Percentiles rank a stretch among this genome's conserved stretches.
Conservation (phyloP, 1,140 invertebrate genomes). For the Carposina sasakii region DNA sequence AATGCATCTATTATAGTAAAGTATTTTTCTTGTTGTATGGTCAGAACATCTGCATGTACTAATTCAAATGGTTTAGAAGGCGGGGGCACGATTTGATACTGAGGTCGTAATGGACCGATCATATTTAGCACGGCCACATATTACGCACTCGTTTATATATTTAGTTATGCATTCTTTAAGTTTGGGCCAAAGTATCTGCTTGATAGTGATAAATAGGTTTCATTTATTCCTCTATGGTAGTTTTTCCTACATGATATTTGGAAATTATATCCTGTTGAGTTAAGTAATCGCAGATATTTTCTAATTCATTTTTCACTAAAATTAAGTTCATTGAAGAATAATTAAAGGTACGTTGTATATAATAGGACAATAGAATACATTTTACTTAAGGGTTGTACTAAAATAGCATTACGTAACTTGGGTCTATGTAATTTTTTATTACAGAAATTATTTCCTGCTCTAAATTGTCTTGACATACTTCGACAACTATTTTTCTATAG, state of each 20-base stretch:
- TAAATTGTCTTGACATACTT: background rate
- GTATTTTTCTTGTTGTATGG: slow-evolving; percentile 6
- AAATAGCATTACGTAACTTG: background rate
- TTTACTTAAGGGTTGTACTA: background rate
- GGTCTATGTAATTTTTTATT: background rate
- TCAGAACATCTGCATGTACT: background rate
- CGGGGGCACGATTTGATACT: slow-evolving; percentile 2
- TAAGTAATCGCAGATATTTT: background rate
- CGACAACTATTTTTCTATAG: background rate
- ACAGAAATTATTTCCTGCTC: background rate
- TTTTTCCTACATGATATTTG: slow-evolving; percentile 11
- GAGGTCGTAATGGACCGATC: slow-evolving; percentile 1
- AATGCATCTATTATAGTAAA: slow-evolving; percentile 7
- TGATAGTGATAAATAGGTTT: slow-evolving; percentile 2
- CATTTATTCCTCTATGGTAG: slow-evolving; percentile 5
- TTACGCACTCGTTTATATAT: slow-evolving; percentile 1
- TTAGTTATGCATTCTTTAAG: background rate
- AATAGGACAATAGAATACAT: slow-evolving; percentile 5
- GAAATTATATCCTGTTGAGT: background rate
- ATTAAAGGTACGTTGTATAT: background rate
- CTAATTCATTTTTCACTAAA: background rate
- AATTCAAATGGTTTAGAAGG: background rate
- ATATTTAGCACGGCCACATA: slow-evolving; percentile 1
- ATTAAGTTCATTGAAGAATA: slow-evolving; percentile 5
- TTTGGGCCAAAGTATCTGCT: slow-evolving; percentile 4